Conservation (phyloP, 2,113 vertebrate genomes). For the Balaeniceps rex region DNA sequence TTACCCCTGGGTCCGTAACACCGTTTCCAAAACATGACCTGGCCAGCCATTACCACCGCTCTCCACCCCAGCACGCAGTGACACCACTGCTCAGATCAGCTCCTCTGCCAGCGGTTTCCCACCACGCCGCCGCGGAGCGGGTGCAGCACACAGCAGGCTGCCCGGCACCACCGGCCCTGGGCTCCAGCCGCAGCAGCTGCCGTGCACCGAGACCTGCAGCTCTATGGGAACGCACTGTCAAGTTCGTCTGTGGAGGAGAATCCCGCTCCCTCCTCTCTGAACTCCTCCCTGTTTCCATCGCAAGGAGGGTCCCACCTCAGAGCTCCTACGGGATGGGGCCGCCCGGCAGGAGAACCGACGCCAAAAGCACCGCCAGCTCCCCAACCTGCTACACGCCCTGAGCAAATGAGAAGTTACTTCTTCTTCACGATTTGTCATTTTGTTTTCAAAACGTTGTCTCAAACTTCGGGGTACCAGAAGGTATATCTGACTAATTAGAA, state of each 20-base stretch:
- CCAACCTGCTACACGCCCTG: accelerated
- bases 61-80: accelerated
- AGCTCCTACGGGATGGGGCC: not conserved
- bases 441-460: not conserved
- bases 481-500: not conserved
- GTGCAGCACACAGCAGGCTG: not conserved
- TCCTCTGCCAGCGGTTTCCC: not conserved
- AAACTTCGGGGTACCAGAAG: not conserved
- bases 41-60: too few relatives aligned
- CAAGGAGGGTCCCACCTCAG: not conserved
- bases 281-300: not conserved
- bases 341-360: accelerated
- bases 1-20: not conserved
- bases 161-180: not conserved
- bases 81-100: not conserved
- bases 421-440: not conserved
- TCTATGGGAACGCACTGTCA: accelerated
- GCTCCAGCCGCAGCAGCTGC: not conserved
- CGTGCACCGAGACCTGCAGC: accelerated
- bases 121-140: not conserved
- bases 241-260: not conserved
- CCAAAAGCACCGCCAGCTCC: too few relatives aligned
- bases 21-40: not conserved
- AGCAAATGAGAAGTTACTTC: not conserved
- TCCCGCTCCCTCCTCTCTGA: not conserved